Conservation (phyloP, 2,113 vertebrate species). For the rabbit (Oryctolagus cuniculus) region mOryCun1.1 NC_091442.1:87725001-87725500, state of each 20-base stretch:
- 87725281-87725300: too few relatives aligned
- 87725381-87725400: too few relatives aligned
- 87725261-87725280: neutral
- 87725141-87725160: neutral
- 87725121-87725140: constrained; percentile 19
- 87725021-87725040: neutral
- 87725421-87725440: too few relatives aligned
- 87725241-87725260: neutral
- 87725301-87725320: too few relatives aligned
- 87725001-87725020: neutral
- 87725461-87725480: too few relatives aligned
- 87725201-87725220: neutral
- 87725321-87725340: too few relatives aligned
- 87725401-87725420: too few relatives aligned
- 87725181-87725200: neutral
- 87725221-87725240: neutral
- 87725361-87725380: too few relatives aligned
- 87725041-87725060: neutral
- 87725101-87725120: neutral
- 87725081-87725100: neutral
- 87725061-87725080: neutral
- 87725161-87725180: neutral
- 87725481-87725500: too few relatives aligned
- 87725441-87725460: too few relatives aligned
- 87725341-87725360: too few relatives aligned